Base-by-base conservation (phyloP, 2,888 invertebrate species). In the Aromia moschata region DNA sequence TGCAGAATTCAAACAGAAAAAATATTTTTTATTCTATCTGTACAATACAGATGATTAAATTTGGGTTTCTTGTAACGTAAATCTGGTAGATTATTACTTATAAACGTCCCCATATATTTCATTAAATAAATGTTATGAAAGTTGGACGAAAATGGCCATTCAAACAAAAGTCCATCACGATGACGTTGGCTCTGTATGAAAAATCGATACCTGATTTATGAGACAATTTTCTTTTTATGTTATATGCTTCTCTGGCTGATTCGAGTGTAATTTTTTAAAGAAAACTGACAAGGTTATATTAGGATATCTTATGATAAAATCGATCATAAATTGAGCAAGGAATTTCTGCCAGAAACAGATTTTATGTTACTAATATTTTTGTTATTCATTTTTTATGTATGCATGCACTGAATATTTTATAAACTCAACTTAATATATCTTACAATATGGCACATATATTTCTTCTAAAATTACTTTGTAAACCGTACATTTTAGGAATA, bases 51-150 rank as follows among this genome's bases (percentile, higher is more conserved):
- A n/a, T n/a, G n/a, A n/a, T n/a, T n/a, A n/a, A n/a, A n/a, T n/a
- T n/a, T 5, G 25, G 25, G 4, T 7, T 25, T 7, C 25, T 25
- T 25, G 7, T 25, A 25, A 3, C 25, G 7, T 7, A 7, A 25
- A 25, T 25, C 25, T 3, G 7, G 25, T 15, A 38, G 12, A 38
- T 38, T 14, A 38, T 38, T 38, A 12, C 9, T 38, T 38, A 12
- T 15, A 2, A 38, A 38, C 38, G 12, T 38, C 15, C 38, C 15
- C 15, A 14, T 38, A 1, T 14, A 14, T 38, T 14, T 25, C 7
- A 25, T 25, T 25, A 25, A 3, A 25, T 25, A 25, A n/a, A 38
- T 38, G 14, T 14, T 38, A 38, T 38, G 38, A 38, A 38, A 38
- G 38, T 12, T 38, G 15, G 3, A 38, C 12, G 38, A 14, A 38